Evolutionary conservation across 2,797 vertebrate species (phyloP), one percentile per base, ranked within the genome.

Genomic region (Monodelphis domestica): DNA sequence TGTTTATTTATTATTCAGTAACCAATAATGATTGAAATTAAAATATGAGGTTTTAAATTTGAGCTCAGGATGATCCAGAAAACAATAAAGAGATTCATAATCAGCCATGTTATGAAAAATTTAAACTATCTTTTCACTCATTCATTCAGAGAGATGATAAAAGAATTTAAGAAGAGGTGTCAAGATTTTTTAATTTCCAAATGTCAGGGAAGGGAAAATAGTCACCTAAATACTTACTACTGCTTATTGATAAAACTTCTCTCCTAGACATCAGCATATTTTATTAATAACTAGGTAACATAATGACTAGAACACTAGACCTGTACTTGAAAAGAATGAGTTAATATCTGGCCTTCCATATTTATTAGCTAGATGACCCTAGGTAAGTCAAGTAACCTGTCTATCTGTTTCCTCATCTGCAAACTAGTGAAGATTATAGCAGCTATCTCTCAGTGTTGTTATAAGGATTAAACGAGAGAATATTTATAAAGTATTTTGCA

Each of bases 151-250:
- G 45, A 56, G 51, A 51, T 0, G 17, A 11, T 10, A 5, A 5
- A 0, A 0, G 7, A 4, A 54, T 59, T 5, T 1, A 3, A 52
- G 28, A 15, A 0, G 4, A 33, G 0, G 9, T 6, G 29, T 90
- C 52, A 53, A 9, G 26, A 89, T 70, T 87, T 33, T 2, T 28
- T 5, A 55, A 38, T 12, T 84, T 4, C 21, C 26, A 52, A 89
- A 33, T 52, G 24, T n/a, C 28, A 15, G 33, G 0, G 24, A 51
- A 56, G 53, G 53, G 54, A 63, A 26, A n/a, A 0, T 53, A 45
- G 90, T 59, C 53, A 7, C 12, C 5, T 17, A 53, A 21, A 53
- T 53, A 4, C 17, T 84, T 45, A 30, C 21, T 11, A 38, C 12
- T 1, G 9, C 24, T 87, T 3, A 54, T 14, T 7, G 50, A 1